Conservation (phyloP, 1,140 invertebrate genomes). For the Achroia grisella region DNA sequence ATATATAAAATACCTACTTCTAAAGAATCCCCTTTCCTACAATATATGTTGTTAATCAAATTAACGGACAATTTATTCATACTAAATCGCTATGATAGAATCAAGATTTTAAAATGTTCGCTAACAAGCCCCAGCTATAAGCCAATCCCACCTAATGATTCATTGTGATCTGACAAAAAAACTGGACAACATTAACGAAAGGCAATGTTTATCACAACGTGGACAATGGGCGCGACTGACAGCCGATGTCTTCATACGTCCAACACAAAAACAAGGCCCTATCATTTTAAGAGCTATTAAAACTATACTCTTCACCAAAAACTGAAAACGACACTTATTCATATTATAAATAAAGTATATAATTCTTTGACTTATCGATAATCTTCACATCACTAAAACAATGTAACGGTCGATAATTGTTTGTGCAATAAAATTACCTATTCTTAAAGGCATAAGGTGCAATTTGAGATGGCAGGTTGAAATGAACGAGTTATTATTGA, state of each 20-base stretch:
- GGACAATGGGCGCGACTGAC: constrained; percentile 27
- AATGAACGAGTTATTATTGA: constrained; percentile 62
- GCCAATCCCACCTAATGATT: constrained; percentile 23
- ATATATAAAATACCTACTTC: no score
- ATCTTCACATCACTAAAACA: constrained; percentile 6
- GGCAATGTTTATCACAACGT: constrained; percentile 21
- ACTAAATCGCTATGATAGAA: no score
- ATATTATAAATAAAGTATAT: constrained; percentile 3
- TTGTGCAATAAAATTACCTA: no score
- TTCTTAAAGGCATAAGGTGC: no score
- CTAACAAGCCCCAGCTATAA: neutral
- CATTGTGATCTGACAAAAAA: constrained; percentile 21
- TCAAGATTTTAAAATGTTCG: no score
- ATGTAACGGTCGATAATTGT: no score
- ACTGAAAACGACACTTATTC: constrained; percentile 2
- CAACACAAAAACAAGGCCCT: constrained; percentile 32
- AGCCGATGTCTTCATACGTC: constrained; percentile 31
- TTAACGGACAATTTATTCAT: no score
- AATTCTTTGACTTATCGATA: constrained; percentile 7
- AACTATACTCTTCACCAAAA: neutral
- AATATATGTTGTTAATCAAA: no score
- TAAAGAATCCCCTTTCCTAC: no score
- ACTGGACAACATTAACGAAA: constrained; percentile 18
- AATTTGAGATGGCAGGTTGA: neutral
- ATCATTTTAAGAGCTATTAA: constrained; percentile 32